Percentiles rank a stretch among this genome's conserved stretches.
phyloP scores from a whole-genome alignment of 1,140 invertebrate genomes.

The Ceratitis capitata region DNA sequence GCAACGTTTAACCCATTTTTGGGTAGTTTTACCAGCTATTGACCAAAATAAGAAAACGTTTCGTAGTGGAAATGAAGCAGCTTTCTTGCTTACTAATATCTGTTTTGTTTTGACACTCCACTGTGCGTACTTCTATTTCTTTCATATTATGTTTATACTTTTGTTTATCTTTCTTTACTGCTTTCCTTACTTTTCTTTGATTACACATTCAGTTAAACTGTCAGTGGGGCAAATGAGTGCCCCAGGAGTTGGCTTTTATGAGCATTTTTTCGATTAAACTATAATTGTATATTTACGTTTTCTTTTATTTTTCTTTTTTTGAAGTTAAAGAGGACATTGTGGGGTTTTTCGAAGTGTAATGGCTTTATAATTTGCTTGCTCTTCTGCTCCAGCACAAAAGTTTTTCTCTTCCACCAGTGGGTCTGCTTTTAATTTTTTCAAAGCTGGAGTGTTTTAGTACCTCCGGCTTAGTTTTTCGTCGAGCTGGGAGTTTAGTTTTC shows the following conservation, averaged over 20 bases:
- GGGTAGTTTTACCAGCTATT: background rate
- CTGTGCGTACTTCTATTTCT: background rate
- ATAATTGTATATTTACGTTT: background rate
- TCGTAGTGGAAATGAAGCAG: background rate
- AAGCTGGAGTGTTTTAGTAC: too few relatives aligned
- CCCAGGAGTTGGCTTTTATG: background rate
- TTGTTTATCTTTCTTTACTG: background rate
- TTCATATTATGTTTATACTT: background rate
- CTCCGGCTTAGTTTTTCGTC: too few relatives aligned
- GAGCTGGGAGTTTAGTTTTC: too few relatives aligned
- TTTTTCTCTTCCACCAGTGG: too few relatives aligned
- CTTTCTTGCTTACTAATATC: background rate
- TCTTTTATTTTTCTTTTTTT: too few relatives aligned
- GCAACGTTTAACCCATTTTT: conserved; percentile 22
- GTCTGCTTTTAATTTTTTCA: too few relatives aligned
- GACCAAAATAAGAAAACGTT: background rate
- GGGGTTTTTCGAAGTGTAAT: too few relatives aligned
- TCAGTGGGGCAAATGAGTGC: background rate
- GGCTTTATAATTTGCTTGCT: too few relatives aligned
- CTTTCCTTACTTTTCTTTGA: background rate
- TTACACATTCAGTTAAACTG: background rate
- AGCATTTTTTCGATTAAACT: background rate
- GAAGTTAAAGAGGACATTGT: too few relatives aligned
- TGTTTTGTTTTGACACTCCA: background rate
- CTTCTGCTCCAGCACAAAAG: too few relatives aligned